Evolutionary conservation across 2,113 vertebrate species (phyloP), one percentile per base, ranked within the genome.

Genomic region (Catharus bicknelli): DNA sequence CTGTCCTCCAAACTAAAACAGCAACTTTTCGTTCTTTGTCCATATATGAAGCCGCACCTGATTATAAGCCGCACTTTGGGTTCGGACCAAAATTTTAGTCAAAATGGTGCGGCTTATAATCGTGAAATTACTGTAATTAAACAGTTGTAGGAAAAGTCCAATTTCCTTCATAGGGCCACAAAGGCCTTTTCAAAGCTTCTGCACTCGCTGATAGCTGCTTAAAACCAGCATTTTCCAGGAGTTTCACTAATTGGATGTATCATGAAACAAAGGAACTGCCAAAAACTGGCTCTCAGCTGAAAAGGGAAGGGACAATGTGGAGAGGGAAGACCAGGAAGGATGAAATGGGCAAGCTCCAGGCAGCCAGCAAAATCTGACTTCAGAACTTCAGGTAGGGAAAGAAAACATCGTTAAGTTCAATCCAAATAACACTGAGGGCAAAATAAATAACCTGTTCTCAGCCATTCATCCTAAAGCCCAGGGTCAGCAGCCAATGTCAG

Each of bases 101-200:
- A n/a, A n/a, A n/a, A n/a, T n/a, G n/a, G n/a, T n/a, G n/a, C n/a
- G n/a, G n/a, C n/a, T n/a, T n/a, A n/a, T n/a, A n/a, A n/a, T n/a
- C n/a, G n/a, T n/a, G n/a, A n/a, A n/a, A n/a, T n/a, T n/a, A n/a
- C n/a, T n/a, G n/a, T n/a, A 96, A 92, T 91, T 69, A 83, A 91
- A 78, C n/a, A 50, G 63, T 13, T 38, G 58, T 14, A 66, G 48
- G 3, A 0, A 16, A 93, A 86, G 79, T n/a, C 79, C 53, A 13
- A 57, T 90, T 90, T 80, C 57, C 64, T 86, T 26, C 22, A 1
- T 26, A 45, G 59, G 90, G 50, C 69, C 86, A 82, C 58, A 40
- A 84, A 79, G 36, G 66, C 77, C 80, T 80, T 91, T 88, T 80
- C 67, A 90, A 55, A 69, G 84, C 82, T 74, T 32, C 95, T 95